phyloP scores from a whole-genome alignment of 2,888 invertebrate species.

The Elysia crispata region DNA sequence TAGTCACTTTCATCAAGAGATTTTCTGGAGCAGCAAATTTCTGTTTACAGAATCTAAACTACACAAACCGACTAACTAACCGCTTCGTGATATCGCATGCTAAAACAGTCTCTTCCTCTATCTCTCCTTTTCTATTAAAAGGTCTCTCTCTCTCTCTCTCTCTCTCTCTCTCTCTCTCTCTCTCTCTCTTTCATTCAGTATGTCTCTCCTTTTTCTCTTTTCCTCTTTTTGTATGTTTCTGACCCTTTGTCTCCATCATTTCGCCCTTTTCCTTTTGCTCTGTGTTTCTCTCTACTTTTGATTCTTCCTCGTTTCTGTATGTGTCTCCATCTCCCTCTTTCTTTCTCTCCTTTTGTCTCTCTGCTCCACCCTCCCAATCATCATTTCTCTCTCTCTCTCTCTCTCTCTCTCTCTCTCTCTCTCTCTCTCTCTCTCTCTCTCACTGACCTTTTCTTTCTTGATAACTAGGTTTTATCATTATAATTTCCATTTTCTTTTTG shows the following conservation, averaged over 20 bases:
- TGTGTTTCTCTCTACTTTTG: background rate
- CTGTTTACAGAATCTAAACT: background rate
- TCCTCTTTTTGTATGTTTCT: background rate
- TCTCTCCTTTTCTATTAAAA: conserved; percentile 19
- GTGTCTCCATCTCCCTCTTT: background rate
- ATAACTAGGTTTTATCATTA: too few species aligned
- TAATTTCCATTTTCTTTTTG: too few species aligned
- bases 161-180: background rate
- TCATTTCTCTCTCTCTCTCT: background rate
- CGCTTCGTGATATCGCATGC: background rate
- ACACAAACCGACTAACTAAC: background rate
- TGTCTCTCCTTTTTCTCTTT: background rate
- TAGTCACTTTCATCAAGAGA: too few species aligned
- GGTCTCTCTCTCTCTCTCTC: background rate
- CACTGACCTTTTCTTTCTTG: background rate
- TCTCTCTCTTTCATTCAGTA: background rate
- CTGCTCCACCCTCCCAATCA: background rate
- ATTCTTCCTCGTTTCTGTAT: conserved; percentile 18
- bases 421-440: background rate
- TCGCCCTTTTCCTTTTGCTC: background rate
- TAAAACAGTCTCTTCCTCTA: background rate
- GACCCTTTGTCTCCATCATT: background rate
- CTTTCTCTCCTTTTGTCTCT: background rate
- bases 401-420: background rate
- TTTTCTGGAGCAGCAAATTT: background rate